Percentiles rank a stretch among this genome's conserved stretches.
Evolutionary conservation across 1,140 invertebrate species (phyloP).

Genomic region (Sesamia nonagrioides): DNA sequence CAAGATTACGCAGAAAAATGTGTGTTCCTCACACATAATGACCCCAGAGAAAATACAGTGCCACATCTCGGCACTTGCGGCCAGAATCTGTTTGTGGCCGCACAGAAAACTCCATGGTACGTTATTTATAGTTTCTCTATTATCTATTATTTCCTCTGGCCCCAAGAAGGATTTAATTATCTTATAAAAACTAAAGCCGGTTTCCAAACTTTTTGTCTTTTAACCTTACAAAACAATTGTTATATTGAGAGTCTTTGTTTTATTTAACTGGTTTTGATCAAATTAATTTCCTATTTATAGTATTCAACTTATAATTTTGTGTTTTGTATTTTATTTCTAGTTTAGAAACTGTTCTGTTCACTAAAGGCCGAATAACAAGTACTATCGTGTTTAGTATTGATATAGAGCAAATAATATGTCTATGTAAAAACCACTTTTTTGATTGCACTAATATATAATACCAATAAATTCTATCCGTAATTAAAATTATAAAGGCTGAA

Average conservation of each 20-base stretch:
- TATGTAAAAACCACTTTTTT: too few relatives aligned
- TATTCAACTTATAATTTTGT: too few relatives aligned
- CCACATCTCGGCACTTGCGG: slow-evolving; percentile 92
- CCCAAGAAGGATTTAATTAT: slow-evolving; percentile 11
- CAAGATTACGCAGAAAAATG: slow-evolving; percentile 93
- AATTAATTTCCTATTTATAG: background rate
- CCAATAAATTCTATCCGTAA: too few relatives aligned
- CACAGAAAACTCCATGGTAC: slow-evolving; percentile 94
- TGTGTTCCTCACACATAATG: slow-evolving; percentile 91
- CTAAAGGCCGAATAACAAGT: too few relatives aligned
- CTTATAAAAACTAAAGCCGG: slow-evolving; percentile 10
- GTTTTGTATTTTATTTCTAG: too few relatives aligned
- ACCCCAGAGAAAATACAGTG: slow-evolving; percentile 89
- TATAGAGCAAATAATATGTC: too few relatives aligned
- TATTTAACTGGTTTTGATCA: background rate
- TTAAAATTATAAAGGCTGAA: too few relatives aligned
- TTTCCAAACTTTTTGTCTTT: background rate
- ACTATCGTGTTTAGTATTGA: too few relatives aligned
- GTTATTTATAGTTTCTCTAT: slow-evolving; percentile 52
- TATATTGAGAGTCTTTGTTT: slow-evolving; percentile 14
- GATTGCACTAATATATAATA: too few relatives aligned
- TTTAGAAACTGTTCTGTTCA: too few relatives aligned
- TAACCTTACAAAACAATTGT: background rate
- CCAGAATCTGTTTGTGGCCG: slow-evolving; percentile 95
- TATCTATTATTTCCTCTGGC: background rate